Evolutionary conservation across 2,113 vertebrate species (phyloP).

Genomic region (Xyliphius kryptos): DNA sequence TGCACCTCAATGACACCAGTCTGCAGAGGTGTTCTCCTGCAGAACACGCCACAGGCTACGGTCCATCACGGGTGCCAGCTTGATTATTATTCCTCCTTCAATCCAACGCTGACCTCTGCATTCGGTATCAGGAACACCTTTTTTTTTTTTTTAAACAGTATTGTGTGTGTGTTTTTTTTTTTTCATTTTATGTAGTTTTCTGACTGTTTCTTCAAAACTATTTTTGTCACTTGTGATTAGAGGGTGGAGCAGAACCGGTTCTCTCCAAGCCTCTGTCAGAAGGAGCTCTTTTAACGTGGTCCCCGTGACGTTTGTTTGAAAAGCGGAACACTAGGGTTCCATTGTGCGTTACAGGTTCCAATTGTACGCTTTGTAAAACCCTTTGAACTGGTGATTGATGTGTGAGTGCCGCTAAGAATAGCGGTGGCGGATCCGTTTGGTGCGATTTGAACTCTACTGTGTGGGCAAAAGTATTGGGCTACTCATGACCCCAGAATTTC

Average conservation of each 20-base stretch:
- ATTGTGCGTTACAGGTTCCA: constrained; percentile 22
- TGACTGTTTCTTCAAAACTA: not conserved
- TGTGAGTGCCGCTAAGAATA: constrained; percentile 19
- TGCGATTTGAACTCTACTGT: no score
- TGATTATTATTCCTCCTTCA: constrained; percentile 7
- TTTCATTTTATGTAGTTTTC: constrained; percentile 7
- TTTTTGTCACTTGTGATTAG: no score
- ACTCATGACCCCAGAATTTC: no score
- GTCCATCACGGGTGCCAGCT: not conserved
- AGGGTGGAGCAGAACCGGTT: no score
- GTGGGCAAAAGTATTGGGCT: no score
- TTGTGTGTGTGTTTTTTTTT: not conserved
- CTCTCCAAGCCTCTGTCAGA: no score
- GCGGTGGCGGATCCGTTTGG: not conserved
- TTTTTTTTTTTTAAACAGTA: constrained; percentile 1
- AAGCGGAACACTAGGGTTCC: constrained; percentile 5
- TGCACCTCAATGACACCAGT: no score
- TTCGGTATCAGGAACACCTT: not conserved
- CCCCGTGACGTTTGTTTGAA: constrained; percentile 12
- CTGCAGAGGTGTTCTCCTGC: not conserved
- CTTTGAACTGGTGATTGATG: constrained; percentile 43
- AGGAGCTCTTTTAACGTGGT: no score
- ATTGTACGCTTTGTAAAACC: constrained; percentile 38
- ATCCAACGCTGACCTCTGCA: constrained; percentile 8
- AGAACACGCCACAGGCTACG: constrained; percentile 6